These are phyloP conservation scores for Galeopsomyia nigrocyanea DNA, from an alignment of 2,888 invertebrate species.

Conservation along the genomic window DNA sequence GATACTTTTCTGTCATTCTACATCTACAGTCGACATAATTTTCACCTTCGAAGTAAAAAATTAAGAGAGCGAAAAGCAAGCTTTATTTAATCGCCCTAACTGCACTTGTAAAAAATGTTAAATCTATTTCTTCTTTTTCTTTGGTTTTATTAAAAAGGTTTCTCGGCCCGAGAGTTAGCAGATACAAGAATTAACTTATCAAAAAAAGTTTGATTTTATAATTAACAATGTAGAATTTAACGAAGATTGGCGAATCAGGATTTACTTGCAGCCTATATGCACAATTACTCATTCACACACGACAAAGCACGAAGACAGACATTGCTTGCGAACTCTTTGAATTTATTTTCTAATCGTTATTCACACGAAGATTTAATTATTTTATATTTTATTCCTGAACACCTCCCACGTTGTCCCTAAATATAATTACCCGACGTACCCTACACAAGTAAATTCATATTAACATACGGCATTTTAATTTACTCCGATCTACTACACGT, in stretches of 20 bases:
- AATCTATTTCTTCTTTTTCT: too few relatives aligned
- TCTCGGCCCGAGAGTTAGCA: too few relatives aligned
- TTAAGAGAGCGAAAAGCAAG: too few relatives aligned
- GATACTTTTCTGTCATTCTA: neutral
- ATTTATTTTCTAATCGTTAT: neutral
- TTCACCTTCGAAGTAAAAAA: too few relatives aligned
- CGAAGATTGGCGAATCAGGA: conserved; percentile 2
- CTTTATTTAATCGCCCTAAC: too few relatives aligned
- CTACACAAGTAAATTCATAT: conserved; percentile 6
- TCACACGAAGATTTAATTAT: conserved; percentile 9
- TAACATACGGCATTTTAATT: conserved; percentile 6
- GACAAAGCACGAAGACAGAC: conserved; percentile 28
- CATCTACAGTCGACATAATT: too few relatives aligned
- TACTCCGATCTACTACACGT: neutral
- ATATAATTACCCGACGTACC: neutral
- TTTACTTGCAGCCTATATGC: neutral
- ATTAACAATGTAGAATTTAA: neutral
- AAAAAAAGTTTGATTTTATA: neutral
- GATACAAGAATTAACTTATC: neutral
- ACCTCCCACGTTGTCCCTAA: neutral
- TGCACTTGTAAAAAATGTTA: too few relatives aligned
- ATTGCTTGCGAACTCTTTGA: neutral
- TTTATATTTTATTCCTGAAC: neutral
- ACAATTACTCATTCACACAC: conserved; percentile 23
- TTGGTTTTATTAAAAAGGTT: too few relatives aligned